Evolutionary conservation across 2,888 invertebrate species (phyloP).

Genomic region (Palloptera scutellata): DNA sequence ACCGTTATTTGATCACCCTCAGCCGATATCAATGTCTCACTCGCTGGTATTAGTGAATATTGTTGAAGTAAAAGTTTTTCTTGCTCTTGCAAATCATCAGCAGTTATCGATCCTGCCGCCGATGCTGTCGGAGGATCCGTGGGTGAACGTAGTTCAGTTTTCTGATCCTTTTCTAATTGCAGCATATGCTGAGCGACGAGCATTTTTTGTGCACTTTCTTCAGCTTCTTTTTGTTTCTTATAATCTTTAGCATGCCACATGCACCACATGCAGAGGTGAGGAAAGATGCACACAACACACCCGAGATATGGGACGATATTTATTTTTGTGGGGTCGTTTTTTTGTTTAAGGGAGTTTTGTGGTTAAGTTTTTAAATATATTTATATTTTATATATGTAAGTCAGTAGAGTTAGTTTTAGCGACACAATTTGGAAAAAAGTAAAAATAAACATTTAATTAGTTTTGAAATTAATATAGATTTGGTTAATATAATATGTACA

Average conservation of each 20-base stretch:
- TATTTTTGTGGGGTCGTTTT: too few species aligned
- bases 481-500: not conserved
- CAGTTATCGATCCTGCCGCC: not conserved
- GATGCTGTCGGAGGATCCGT: slow-evolving; percentile 9
- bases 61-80: slow-evolving; percentile 57
- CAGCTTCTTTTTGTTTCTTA: slow-evolving; percentile 63
- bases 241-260: slow-evolving; percentile 46
- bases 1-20: slow-evolving; percentile 63
- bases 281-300: too few species aligned
- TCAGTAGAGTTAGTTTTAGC: not conserved
- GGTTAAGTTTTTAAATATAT: slow-evolving; percentile 20
- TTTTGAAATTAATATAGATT: too few species aligned
- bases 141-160: slow-evolving; percentile 17
- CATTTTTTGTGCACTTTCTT: slow-evolving; percentile 59
- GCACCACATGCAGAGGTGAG: not conserved
- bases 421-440: slow-evolving; percentile 8
- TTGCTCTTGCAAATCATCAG: slow-evolving; percentile 55
- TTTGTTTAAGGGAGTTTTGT: slow-evolving; percentile 3
- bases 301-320: not conserved
- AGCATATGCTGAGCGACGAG: slow-evolving; percentile 57
- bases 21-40: slow-evolving; percentile 61
- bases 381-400: slow-evolving; percentile 3
- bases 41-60: slow-evolving; percentile 55
- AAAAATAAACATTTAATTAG: slow-evolving; percentile 1
- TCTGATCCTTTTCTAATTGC: slow-evolving; percentile 39